phyloP scores from a whole-genome alignment of 2,113 vertebrate species.

The Notothenia rossii region DNA sequence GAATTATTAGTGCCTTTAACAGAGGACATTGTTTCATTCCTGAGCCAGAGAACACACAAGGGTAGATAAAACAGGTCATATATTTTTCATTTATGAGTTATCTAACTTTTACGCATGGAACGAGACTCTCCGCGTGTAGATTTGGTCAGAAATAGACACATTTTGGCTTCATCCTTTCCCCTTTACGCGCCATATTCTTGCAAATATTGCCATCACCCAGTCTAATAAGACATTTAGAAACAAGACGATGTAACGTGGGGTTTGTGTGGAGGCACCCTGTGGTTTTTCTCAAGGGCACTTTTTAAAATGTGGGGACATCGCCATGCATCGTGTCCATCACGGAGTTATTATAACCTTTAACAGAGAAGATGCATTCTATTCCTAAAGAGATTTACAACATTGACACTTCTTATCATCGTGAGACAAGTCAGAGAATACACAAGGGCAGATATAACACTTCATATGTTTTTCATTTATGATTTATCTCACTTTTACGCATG shows the following conservation, averaged over 20 bases:
- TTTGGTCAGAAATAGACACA: not conserved
- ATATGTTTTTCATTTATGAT: not conserved
- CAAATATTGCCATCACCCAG: not conserved
- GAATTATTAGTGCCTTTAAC: no score
- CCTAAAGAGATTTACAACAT: no score
- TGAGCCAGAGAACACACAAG: no score
- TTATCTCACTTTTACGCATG: conserved; percentile 2
- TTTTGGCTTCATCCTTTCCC: not conserved
- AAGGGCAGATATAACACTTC: no score
- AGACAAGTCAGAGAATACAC: no score
- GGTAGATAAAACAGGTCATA: not conserved
- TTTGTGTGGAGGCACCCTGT: not conserved
- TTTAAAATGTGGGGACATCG: not conserved
- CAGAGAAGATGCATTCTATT: no score
- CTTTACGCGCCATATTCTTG: not conserved
- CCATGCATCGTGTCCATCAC: no score
- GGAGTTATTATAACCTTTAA: no score
- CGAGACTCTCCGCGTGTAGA: not conserved
- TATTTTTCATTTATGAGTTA: not conserved
- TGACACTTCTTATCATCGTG: no score
- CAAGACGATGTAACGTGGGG: not conserved
- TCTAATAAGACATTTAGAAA: not conserved
- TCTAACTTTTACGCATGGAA: conserved; percentile 4
- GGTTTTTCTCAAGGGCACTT: not conserved
- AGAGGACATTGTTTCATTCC: no score